Evolutionary conservation across 2,888 invertebrate genomes (phyloP).

Genomic region (Orthosia incerta): DNA sequence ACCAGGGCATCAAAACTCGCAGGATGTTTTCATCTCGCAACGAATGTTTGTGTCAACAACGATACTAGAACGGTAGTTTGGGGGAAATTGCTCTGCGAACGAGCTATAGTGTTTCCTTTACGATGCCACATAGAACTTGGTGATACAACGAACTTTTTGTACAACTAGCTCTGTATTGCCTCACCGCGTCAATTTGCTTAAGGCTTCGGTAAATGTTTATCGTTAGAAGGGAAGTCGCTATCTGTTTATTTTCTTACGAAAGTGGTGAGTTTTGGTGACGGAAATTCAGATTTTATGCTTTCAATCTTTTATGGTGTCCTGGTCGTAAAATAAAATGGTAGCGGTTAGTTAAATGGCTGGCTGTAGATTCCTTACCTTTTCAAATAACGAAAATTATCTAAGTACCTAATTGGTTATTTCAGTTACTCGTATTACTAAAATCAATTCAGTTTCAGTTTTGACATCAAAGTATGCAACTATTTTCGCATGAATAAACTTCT

Average conservation of each 20-base stretch:
- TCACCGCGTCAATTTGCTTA: slow-evolving; percentile 45
- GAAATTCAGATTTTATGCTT: slow-evolving; percentile 35
- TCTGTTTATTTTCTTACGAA: slow-evolving; percentile 41
- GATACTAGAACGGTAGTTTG: slow-evolving; percentile 65
- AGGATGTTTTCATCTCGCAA: slow-evolving; percentile 82
- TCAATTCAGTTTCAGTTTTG: slow-evolving; percentile 4
- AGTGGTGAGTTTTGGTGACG: slow-evolving; percentile 35
- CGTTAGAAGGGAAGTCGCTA: slow-evolving; percentile 33
- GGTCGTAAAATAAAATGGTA: slow-evolving; percentile 22
- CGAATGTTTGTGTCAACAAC: slow-evolving; percentile 84
- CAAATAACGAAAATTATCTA: neutral
- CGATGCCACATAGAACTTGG: slow-evolving; percentile 47
- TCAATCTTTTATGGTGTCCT: slow-evolving; percentile 39
- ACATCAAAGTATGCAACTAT: too few relatives aligned
- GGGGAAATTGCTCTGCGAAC: slow-evolving; percentile 64
- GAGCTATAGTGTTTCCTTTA: slow-evolving; percentile 62
- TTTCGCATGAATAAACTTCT: neutral
- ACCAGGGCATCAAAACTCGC: slow-evolving; percentile 62
- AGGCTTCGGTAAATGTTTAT: slow-evolving; percentile 53
- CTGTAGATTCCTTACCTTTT: neutral
- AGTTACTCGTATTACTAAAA: neutral
- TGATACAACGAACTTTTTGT: slow-evolving; percentile 55
- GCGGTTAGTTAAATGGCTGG: neutral
- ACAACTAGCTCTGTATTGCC: slow-evolving; percentile 40
- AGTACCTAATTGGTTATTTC: neutral